These are phyloP conservation scores for Poecilobothrus nobilitatus DNA, from an alignment of 2,888 invertebrate species.

Conservation along the genomic window DNA sequence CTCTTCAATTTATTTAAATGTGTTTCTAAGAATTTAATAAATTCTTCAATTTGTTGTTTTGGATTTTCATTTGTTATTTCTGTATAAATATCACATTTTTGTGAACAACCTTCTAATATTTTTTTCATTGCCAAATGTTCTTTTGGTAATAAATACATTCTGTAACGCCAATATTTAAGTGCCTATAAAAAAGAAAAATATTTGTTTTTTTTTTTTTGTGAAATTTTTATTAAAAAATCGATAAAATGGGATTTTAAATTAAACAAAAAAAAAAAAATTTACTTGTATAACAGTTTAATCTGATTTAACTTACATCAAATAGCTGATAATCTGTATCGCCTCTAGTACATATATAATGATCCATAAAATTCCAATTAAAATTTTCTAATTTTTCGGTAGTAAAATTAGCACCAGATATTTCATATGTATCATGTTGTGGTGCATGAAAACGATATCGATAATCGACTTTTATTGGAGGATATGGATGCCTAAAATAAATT, in stretches of 20 bases:
- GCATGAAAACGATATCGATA: constrained; percentile 89
- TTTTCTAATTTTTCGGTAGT: constrained; percentile 90
- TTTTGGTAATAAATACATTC: constrained; percentile 78
- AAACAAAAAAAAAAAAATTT: background rate
- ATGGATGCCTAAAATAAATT: constrained; percentile 65
- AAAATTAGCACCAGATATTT: constrained; percentile 90
- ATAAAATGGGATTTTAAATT: too few species aligned
- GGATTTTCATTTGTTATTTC: constrained; percentile 48
- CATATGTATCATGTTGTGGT: constrained; percentile 85
- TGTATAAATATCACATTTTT: constrained; percentile 76
- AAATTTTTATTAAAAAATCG: too few species aligned
- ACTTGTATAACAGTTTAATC: background rate
- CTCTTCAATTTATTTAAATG: constrained; percentile 85
- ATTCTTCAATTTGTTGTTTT: constrained; percentile 56
- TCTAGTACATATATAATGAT: constrained; percentile 91
- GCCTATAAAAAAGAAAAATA: constrained; percentile 46
- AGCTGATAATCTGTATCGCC: constrained; percentile 87
- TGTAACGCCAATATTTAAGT: constrained; percentile 83
- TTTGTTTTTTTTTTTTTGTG: background rate
- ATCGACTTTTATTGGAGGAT: constrained; percentile 84
- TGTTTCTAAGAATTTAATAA: constrained; percentile 73
- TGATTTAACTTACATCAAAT: constrained; percentile 57
- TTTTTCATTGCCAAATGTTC: constrained; percentile 70
- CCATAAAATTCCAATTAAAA: constrained; percentile 96
- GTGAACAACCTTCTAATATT: constrained; percentile 62